phyloP scores from a whole-genome alignment of 2,888 invertebrate species.

The Zaprionus bogoriensis region DNA sequence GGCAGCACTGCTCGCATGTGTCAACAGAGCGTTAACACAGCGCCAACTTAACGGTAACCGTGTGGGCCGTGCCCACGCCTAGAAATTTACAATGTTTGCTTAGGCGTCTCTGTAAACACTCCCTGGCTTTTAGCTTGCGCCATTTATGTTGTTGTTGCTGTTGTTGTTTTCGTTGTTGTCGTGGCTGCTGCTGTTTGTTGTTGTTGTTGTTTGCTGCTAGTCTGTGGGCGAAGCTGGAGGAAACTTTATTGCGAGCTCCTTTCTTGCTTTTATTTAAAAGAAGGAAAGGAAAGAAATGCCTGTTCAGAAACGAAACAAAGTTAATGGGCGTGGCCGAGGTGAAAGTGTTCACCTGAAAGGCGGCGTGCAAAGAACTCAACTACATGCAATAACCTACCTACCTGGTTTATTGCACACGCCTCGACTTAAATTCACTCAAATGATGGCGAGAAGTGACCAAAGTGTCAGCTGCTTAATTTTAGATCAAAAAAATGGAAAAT shows the following conservation, averaged over 20 bases:
- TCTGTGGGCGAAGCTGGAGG: conserved; percentile 35
- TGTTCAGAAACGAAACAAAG: conserved; percentile 21
- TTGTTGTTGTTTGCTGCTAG: conserved; percentile 10
- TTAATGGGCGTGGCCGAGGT: conserved; percentile 35
- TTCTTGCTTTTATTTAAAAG: conserved; percentile 33
- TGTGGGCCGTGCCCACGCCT: conserved; percentile 39
- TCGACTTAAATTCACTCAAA: conserved; percentile 16
- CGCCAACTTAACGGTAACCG: conserved; percentile 39
- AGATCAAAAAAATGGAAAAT: neutral
- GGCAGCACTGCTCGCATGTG: conserved; percentile 37
- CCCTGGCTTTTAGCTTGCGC: conserved; percentile 9
- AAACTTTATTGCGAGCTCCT: conserved; percentile 53
- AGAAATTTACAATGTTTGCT: conserved; percentile 67
- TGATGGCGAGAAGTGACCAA: conserved; percentile 24
- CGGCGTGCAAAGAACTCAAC: conserved; percentile 17
- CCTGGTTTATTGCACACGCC: conserved; percentile 35
- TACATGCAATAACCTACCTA: conserved; percentile 56
- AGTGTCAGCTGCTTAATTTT: conserved; percentile 9
- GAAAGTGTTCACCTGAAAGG: conserved; percentile 34
- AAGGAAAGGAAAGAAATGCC: neutral
- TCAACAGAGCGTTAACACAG: conserved; percentile 54
- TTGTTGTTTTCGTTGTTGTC: neutral
- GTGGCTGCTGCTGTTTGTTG: conserved; percentile 8
- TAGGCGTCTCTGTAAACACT: conserved; percentile 60
- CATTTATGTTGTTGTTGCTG: conserved; percentile 12